phyloP scores from a whole-genome alignment of 2,888 invertebrate species.

The Sicus ferrugineus region DNA sequence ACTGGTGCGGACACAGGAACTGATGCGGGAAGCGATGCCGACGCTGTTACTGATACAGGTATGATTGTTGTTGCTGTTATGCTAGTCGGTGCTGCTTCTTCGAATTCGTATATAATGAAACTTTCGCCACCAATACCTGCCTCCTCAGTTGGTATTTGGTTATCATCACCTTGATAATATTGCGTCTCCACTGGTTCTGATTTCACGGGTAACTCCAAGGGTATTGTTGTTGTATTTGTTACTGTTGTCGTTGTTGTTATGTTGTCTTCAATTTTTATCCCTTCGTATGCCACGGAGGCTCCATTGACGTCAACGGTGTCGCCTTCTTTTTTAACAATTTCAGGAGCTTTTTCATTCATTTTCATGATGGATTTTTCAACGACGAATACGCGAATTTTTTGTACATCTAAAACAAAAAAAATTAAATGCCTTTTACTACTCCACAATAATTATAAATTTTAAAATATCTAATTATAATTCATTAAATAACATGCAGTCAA shows the following conservation, averaged over 20 bases:
- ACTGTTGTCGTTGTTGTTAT: neutral
- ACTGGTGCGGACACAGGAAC: neutral
- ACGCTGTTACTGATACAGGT: neutral
- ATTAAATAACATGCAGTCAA: too few species aligned
- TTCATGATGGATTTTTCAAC: neutral
- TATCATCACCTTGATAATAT: conserved; percentile 15
- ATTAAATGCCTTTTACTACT: too few species aligned
- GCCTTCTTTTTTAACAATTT: conserved; percentile 9
- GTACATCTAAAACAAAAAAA: conserved; percentile 13
- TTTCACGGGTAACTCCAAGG: neutral
- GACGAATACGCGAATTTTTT: neutral
- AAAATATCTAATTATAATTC: too few species aligned
- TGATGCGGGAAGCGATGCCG: neutral
- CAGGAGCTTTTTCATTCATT: neutral
- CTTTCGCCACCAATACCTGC: conserved; percentile 12
- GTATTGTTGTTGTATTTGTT: neutral
- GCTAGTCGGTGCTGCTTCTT: conserved; percentile 6
- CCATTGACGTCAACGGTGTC: neutral
- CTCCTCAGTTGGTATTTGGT: neutral
- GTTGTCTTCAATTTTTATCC: neutral
- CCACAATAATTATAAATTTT: too few species aligned
- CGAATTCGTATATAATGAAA: conserved; percentile 41
- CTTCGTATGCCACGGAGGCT: too few species aligned
- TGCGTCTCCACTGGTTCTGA: conserved; percentile 18
- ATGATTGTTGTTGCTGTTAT: conserved; percentile 1